Evolutionary conservation across 1,140 invertebrate genomes (phyloP), one percentile per base, ranked within the genome.

Genomic region (Notospermus geniculatus): DNA sequence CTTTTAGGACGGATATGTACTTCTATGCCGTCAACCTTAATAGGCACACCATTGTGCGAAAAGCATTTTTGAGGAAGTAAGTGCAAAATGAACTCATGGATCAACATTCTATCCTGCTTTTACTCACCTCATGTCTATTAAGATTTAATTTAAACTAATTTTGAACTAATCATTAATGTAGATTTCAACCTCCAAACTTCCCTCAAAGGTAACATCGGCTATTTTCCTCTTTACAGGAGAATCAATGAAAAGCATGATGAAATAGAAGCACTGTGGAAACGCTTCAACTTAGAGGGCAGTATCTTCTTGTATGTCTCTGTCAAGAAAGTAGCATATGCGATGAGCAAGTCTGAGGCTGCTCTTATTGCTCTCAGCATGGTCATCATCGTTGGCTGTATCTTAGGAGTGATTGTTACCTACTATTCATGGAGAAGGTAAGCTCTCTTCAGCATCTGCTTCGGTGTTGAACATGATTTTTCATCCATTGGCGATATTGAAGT

Each of bases 361-460:
- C 25, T 50, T 9, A 23, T 50, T 5, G 19, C 25, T 9, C 25
- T 50, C n/a, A n/a, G 19, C 4, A 50, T 50, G 25, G 25, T 50
- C n/a, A 50, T 50, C n/a, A n/a, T 50, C n/a, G n/a, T 50, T 9
- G 46, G 46, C 5, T 50, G 46, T 27, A 50, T 50, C 25, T 27
- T 50, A 50, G 46, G 46, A 5, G n/a, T 50, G 4, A 50, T 50
- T 23, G 25, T 50, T 23, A n/a, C n/a, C n/a, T 50, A 23, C 46
- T 9, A 23, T n/a, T 50, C 46, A 5, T 50, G 46, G 46, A 50
- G 46, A 50, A 50, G n/a, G 46, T 50, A 50, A 50, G 46, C n/a
- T 36, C 4, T 36, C n/a, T n/a, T n/a, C n/a, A n/a, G n/a, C n/a
- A n/a, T n/a, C n/a, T n/a, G n/a, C n/a, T n/a, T n/a, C n/a, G n/a